Evolutionary conservation across 1,140 invertebrate genomes (phyloP).

Genomic region (Aphelenchoides besseyi): DNA sequence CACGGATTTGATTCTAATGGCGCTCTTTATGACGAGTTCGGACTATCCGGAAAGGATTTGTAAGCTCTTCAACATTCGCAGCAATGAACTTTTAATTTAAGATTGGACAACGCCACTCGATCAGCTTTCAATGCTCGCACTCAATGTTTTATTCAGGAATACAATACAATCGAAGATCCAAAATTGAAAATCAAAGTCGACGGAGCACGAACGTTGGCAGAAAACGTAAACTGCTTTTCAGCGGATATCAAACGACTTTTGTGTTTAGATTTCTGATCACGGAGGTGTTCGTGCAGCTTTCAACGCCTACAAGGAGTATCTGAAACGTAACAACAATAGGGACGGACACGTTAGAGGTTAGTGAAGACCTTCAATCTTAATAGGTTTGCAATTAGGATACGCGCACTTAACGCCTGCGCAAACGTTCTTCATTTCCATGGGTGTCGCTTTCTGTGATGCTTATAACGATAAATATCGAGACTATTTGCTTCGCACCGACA

Average conservation of each 20-base stretch:
- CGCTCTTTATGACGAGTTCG: not conserved
- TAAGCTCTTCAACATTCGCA: too few species aligned
- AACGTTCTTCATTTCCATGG: not conserved
- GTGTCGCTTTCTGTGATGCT: not conserved
- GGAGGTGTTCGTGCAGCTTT: constrained; percentile 1
- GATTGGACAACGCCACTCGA: not conserved
- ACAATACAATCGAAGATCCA: not conserved
- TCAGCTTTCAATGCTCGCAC: not conserved
- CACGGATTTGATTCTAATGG: not conserved
- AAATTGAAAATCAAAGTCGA: not conserved
- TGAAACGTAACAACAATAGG: not conserved
- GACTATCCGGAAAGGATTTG: not conserved
- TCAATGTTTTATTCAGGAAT: not conserved
- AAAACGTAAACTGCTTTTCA: not conserved
- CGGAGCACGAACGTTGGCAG: not conserved
- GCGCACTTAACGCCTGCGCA: not conserved
- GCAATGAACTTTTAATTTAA: not conserved
- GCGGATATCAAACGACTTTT: not conserved
- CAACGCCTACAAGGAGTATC: not conserved
- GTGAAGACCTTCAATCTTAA: not conserved
- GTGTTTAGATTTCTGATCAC: not conserved
- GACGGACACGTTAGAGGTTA: not conserved
- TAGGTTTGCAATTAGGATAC: too few species aligned
- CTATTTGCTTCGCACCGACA: not conserved
- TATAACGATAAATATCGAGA: not conserved